A percentile compares a stretch with the other conserved stretches of the same genome.
Evolutionary conservation across 2,888 invertebrate genomes (phyloP).

Genomic region (Plebejus anna): DNA sequence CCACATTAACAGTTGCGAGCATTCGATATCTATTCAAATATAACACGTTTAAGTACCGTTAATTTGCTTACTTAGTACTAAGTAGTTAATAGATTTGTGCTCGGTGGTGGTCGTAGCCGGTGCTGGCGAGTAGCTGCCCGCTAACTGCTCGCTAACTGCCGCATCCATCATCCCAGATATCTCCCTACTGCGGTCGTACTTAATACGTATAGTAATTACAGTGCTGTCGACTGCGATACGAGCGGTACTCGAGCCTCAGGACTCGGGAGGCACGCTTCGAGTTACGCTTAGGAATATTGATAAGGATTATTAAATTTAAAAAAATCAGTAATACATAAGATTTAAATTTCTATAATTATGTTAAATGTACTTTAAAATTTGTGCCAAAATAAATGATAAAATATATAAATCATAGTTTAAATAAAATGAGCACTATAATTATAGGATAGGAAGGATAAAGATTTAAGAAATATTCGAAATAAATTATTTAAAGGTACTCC

Average conservation of each 20-base stretch:
- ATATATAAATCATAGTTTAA: too few species aligned
- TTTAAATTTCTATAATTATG: too few species aligned
- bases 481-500: too few species aligned
- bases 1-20: not conserved
- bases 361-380: too few species aligned
- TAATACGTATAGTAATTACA: not conserved
- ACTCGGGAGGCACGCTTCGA: not conserved
- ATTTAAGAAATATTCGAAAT: too few species aligned
- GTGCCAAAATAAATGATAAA: too few species aligned
- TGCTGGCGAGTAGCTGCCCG: not conserved
- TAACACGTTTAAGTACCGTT: not conserved
- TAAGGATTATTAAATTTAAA: too few species aligned
- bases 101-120: not conserved
- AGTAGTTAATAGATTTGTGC: not conserved
- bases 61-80: not conserved
- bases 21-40: not conserved
- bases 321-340: too few species aligned
- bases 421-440: too few species aligned
- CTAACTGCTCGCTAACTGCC: not conserved
- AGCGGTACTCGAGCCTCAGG: not conserved
- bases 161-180: conserved; percentile 4
- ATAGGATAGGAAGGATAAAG: too few species aligned
- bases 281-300: not conserved
- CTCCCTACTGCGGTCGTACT: not conserved
- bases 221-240: not conserved